A percentile compares a stretch with the other conserved stretches of the same genome.
These are phyloP conservation scores for Bombus confusus DNA, from an alignment of 1,140 invertebrate genomes.

Conservation along the genomic window DNA sequence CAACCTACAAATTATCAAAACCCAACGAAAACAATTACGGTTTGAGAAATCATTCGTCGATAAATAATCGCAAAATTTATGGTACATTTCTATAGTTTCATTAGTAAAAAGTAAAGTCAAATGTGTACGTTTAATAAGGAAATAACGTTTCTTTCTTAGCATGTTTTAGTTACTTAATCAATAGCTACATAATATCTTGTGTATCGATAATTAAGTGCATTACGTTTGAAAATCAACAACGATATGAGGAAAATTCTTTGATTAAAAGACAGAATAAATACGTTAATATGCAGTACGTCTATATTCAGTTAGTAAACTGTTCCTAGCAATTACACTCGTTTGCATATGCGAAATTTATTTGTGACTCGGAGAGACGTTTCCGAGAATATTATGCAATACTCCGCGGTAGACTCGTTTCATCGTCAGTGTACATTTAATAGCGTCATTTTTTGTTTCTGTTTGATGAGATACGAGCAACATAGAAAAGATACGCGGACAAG, in stretches of 20 bases:
- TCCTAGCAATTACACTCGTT: slow-evolving; percentile 31
- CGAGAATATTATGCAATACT: slow-evolving; percentile 10
- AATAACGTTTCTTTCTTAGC: background rate
- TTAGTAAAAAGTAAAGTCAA: too few species aligned
- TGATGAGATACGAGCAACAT: background rate
- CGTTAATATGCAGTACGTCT: background rate
- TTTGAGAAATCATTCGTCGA: too few species aligned
- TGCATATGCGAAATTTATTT: slow-evolving; percentile 45
- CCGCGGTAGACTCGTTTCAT: background rate
- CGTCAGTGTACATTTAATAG: background rate
- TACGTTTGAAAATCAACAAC: background rate
- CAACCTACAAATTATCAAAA: too few species aligned
- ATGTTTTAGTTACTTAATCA: background rate
- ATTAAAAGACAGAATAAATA: slow-evolving; percentile 15
- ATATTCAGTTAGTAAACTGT: slow-evolving; percentile 14
- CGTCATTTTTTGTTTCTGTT: background rate
- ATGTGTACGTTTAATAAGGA: background rate
- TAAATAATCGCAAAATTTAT: too few species aligned
- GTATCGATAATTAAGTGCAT: too few species aligned
- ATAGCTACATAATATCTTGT: background rate
- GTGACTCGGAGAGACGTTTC: background rate
- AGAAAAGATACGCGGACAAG: background rate
- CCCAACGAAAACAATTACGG: too few species aligned
- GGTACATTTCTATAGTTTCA: too few species aligned
- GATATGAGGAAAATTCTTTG: too few species aligned